Evolutionary conservation across 2,113 vertebrate genomes (phyloP).

Genomic region (Edolisoma coerulescens): DNA sequence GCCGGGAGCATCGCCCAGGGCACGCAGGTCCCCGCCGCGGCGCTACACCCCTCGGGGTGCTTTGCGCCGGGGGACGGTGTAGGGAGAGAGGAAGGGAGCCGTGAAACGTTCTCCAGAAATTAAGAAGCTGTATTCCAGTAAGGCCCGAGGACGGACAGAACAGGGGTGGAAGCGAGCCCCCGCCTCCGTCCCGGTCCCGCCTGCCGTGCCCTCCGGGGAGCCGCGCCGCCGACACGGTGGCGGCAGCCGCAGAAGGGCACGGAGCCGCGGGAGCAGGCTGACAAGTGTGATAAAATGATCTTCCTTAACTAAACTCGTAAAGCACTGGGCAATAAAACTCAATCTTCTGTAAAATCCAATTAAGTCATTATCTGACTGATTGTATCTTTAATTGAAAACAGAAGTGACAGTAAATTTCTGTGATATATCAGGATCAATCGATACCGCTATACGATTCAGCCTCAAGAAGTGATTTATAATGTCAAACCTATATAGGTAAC

Average conservation of each 20-base stretch:
- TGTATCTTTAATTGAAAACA: constrained; percentile 99
- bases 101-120: not conserved
- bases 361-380: constrained; percentile 99
- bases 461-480: constrained; percentile 99
- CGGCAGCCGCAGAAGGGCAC: constrained; percentile 80
- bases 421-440: constrained; percentile 99
- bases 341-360: constrained; percentile 99
- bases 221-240: not conserved
- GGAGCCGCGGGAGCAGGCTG: constrained; percentile 75
- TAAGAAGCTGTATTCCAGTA: not conserved
- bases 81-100: not conserved
- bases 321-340: constrained; percentile 98
- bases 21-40: not conserved
- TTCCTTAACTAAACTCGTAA: constrained; percentile 99
- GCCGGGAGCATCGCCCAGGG: not conserved
- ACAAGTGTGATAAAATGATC: constrained; percentile 97
- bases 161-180: not conserved
- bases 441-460: constrained; percentile 92
- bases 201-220: not conserved
- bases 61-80: rapidly evolving
- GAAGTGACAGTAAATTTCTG: constrained; percentile 99
- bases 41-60: too few species aligned
- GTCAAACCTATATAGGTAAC: constrained; percentile 98
- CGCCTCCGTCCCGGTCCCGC: not conserved
- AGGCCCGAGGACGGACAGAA: not conserved